Conservation (phyloP, 2,113 vertebrate species). For the Cheilinus undulatus region DNA sequence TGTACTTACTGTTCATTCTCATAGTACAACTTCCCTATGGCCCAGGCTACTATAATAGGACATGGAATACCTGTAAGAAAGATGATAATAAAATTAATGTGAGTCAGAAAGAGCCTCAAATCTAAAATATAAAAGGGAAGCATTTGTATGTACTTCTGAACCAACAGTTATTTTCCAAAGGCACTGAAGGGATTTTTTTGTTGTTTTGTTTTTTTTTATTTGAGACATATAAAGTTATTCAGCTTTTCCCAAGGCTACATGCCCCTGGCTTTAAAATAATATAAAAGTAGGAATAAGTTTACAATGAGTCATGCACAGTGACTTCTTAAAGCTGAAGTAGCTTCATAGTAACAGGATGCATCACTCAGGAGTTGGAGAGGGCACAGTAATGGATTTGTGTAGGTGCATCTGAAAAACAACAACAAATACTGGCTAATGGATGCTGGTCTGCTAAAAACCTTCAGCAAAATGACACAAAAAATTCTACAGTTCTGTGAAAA, state of each 20-base stretch:
- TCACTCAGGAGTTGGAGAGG: not conserved
- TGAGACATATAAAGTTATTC: not conserved
- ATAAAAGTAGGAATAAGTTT: not conserved
- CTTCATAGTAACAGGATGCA: constrained; percentile 11
- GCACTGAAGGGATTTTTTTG: not conserved
- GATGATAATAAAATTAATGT: constrained; percentile 7
- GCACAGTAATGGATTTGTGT: not conserved
- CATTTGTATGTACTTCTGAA: not conserved
- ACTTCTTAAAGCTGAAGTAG: not conserved
- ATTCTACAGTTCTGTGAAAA: no score
- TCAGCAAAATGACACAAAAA: not conserved
- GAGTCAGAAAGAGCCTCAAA: not conserved
- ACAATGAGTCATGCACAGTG: not conserved
- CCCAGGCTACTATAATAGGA: constrained; percentile 94
- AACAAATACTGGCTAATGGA: not conserved
- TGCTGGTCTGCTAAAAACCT: not conserved
- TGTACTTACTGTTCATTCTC: constrained; percentile 94
- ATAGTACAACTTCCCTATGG: constrained; percentile 91
- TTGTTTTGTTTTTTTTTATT: no score
- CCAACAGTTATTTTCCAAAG: not conserved
- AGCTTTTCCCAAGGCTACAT: not conserved
- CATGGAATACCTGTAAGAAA: constrained; percentile 88
- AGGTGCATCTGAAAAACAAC: not conserved
- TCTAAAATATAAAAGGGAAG: not conserved
- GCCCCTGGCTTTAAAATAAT: not conserved